phyloP scores from a whole-genome alignment of 2,113 vertebrate genomes.

The Platichthys stellatus region DNA sequence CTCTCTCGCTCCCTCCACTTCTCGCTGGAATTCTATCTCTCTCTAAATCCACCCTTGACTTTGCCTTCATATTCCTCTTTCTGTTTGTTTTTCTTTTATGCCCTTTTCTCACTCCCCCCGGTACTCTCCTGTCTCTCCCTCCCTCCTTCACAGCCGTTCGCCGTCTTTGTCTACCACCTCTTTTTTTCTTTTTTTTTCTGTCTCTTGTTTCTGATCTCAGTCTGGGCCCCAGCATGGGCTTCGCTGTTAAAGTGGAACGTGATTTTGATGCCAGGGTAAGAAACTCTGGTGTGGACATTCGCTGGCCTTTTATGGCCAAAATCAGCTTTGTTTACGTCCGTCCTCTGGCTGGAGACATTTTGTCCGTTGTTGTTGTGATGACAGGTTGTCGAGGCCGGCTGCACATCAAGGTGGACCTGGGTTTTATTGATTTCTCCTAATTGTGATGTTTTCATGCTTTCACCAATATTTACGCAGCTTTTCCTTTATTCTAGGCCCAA shows the following conservation, averaged over 20 bases:
- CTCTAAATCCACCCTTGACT: constrained; percentile 28
- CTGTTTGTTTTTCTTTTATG: constrained; percentile 28
- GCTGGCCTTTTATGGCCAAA: constrained; percentile 62
- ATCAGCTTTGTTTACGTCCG: constrained; percentile 24
- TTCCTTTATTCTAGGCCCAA: not conserved
- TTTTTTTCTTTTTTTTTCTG: not conserved
- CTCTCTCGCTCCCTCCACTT: constrained; percentile 22
- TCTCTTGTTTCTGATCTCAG: constrained; percentile 46
- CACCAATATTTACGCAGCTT: not conserved
- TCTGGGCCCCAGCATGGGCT: constrained; percentile 18
- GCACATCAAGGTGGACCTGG: not conserved
- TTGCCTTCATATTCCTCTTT: constrained; percentile 22
- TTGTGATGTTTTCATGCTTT: not conserved
- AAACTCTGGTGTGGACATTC: constrained; percentile 26
- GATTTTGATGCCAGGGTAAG: constrained; percentile 42
- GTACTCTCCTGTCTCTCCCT: not conserved
- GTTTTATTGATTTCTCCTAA: not conserved
- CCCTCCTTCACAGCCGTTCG: not conserved
- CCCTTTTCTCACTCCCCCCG: too few species aligned
- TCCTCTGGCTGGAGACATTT: constrained; percentile 33
- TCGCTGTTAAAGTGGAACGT: constrained; percentile 41
- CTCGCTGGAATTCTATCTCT: constrained; percentile 43
- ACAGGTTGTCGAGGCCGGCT: constrained; percentile 8
- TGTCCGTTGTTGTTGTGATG: constrained; percentile 31
- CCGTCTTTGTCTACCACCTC: constrained; percentile 4